Evolutionary conservation across 2,113 vertebrate species (phyloP).

Genomic region (Oncorhynchus clarkii): DNA sequence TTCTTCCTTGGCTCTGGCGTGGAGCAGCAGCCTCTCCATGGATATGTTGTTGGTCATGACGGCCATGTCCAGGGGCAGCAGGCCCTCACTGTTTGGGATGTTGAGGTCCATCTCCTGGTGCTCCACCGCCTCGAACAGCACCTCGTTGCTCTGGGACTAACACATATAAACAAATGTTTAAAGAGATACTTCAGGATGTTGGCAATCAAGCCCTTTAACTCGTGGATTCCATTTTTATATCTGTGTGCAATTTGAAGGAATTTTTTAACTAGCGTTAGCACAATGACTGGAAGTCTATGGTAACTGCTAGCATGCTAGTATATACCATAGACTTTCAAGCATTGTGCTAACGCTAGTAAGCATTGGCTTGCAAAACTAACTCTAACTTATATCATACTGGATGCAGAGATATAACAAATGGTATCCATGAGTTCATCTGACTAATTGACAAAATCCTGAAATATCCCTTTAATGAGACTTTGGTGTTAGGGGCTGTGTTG

Average conservation of each 20-base stretch:
- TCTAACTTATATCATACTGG: too few relatives aligned
- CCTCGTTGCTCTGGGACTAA: constrained; percentile 84
- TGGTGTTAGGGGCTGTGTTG: neutral
- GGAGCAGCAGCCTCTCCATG: constrained; percentile 83
- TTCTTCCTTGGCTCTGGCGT: constrained; percentile 82
- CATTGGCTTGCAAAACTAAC: too few relatives aligned
- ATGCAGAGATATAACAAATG: neutral
- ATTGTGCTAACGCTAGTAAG: too few relatives aligned
- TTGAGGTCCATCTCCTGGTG: constrained; percentile 88
- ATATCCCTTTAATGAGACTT: too few relatives aligned
- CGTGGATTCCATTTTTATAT: too few relatives aligned
- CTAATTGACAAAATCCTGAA: neutral
- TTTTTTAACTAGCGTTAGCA: too few relatives aligned
- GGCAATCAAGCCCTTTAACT: too few relatives aligned
- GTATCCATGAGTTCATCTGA: too few relatives aligned
- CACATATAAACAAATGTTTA: constrained; percentile 9
- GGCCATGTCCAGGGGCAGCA: constrained; percentile 86
- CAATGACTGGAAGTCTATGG: too few relatives aligned
- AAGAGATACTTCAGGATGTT: neutral
- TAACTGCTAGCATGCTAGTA: too few relatives aligned
- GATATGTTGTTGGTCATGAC: constrained; percentile 93
- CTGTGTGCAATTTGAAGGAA: too few relatives aligned
- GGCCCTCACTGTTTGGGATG: constrained; percentile 89
- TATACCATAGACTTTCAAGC: too few relatives aligned
- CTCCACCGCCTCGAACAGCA: constrained; percentile 88